Percentiles rank a stretch among this genome's conserved stretches.
Evolutionary conservation across 2,888 invertebrate species (phyloP).

Genomic region (Torymus auratus): DNA sequence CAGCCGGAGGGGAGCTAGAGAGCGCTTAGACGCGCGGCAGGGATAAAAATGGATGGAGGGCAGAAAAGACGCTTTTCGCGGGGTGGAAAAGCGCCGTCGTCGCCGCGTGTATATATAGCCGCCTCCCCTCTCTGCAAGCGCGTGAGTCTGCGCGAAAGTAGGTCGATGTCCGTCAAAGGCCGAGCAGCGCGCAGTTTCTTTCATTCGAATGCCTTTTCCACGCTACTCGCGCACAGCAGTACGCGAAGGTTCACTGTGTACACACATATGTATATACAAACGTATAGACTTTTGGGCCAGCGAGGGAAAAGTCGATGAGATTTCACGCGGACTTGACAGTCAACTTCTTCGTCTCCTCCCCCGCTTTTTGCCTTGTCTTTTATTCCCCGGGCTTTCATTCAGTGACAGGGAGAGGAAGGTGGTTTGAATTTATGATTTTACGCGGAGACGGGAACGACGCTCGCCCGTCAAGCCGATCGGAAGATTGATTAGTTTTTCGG

Average conservation of each 20-base stretch:
- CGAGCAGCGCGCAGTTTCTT: constrained; percentile 43
- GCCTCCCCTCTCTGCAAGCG: no score
- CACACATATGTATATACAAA: no score
- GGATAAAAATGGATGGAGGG: constrained; percentile 37
- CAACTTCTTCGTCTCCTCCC: not conserved
- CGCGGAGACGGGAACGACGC: not conserved
- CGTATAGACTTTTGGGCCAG: constrained; percentile 6
- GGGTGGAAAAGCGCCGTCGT: not conserved
- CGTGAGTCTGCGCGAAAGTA: constrained; percentile 34
- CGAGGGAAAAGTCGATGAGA: constrained; percentile 37
- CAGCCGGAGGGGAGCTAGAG: no score
- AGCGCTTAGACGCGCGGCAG: not conserved
- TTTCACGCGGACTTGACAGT: constrained; percentile 36
- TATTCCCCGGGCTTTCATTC: not conserved
- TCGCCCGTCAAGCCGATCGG: no score
- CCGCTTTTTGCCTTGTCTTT: not conserved
- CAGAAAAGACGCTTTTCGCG: constrained; percentile 2
- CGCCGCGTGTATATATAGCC: no score
- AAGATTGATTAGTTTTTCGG: no score
- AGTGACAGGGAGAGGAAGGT: not conserved
- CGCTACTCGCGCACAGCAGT: not conserved
- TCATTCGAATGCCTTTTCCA: constrained; percentile 43
- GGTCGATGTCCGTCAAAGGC: constrained; percentile 57
- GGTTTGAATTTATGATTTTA: constrained; percentile 24
- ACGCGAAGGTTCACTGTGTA: not conserved